Conservation (phyloP, 1,140 invertebrate species). For the Dendroctonus valens region DNA sequence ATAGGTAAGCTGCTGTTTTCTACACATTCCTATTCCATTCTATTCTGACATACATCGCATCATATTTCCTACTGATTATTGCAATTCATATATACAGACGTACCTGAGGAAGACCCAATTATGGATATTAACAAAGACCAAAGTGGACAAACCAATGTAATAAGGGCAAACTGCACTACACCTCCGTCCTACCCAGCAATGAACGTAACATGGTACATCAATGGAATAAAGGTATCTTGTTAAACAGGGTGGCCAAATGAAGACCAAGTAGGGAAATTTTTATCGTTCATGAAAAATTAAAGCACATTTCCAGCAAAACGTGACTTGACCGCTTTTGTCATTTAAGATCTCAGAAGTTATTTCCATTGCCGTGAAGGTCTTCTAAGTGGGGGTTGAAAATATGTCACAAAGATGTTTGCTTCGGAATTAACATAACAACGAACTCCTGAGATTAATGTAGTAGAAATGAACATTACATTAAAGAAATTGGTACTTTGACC, state of each 20-base stretch:
- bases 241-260: constrained; percentile 22
- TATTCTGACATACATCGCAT: background rate
- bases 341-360: no score
- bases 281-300: no score
- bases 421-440: no score
- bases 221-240: constrained; percentile 47
- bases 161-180: constrained; percentile 50
- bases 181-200: constrained; percentile 49
- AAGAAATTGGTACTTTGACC: no score
- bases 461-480: no score
- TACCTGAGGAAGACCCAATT: constrained; percentile 45
- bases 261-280: background rate
- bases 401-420: no score
- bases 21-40: constrained; percentile 2
- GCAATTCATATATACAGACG: constrained; percentile 37
- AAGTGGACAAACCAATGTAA: constrained; percentile 38
- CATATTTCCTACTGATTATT: background rate
- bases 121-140: constrained; percentile 47
- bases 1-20: constrained; percentile 57
- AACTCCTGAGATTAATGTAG: no score
- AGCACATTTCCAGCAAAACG: no score
- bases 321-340: no score
- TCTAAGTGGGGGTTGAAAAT: no score
- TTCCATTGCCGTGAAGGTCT: no score
- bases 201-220: constrained; percentile 53